Percentiles rank a stretch among this genome's conserved stretches.
These are phyloP conservation scores for Panagrolaimus sp. DNA, from an alignment of 1,140 invertebrate species.

Conservation along the genomic window DNA sequence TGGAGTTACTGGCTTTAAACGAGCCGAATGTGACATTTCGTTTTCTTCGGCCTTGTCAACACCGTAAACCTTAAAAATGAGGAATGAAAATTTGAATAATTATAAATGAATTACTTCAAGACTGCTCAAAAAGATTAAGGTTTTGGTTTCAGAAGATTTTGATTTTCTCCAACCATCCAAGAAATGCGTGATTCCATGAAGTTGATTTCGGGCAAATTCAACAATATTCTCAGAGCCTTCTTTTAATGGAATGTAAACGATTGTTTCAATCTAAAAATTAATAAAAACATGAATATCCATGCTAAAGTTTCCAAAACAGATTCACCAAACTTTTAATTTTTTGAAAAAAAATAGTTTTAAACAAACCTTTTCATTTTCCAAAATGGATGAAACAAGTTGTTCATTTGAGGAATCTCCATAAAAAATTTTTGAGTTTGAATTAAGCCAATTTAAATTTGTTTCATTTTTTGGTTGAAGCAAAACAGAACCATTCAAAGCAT, in stretches of 20 bases:
- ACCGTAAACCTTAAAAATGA: not conserved
- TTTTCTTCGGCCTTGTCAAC: not conserved
- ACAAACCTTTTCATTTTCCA: not conserved
- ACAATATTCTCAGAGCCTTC: not conserved
- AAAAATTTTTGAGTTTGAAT: not conserved
- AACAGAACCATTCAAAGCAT: not conserved
- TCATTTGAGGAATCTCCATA: not conserved
- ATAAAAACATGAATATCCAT: too few species aligned
- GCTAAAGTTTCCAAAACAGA: not conserved
- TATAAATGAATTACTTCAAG: not conserved
- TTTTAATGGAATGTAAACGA: constrained; percentile 4
- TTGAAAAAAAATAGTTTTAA: not conserved
- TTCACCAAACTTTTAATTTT: not conserved
- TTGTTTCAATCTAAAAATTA: constrained; percentile 8
- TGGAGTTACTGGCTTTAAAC: not conserved
- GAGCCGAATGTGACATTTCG: not conserved
- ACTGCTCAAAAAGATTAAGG: constrained; percentile 1
- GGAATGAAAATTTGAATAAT: not conserved
- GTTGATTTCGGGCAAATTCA: constrained; percentile 8
- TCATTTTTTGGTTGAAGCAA: not conserved
- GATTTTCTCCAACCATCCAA: constrained; percentile 15
- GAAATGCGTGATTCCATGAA: not conserved
- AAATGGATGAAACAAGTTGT: constrained; percentile 1
- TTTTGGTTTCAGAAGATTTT: not conserved
- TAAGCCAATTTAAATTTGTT: not conserved